Evolutionary conservation across 2,888 invertebrate genomes (phyloP).

Genomic region (Mythimna pallens): DNA sequence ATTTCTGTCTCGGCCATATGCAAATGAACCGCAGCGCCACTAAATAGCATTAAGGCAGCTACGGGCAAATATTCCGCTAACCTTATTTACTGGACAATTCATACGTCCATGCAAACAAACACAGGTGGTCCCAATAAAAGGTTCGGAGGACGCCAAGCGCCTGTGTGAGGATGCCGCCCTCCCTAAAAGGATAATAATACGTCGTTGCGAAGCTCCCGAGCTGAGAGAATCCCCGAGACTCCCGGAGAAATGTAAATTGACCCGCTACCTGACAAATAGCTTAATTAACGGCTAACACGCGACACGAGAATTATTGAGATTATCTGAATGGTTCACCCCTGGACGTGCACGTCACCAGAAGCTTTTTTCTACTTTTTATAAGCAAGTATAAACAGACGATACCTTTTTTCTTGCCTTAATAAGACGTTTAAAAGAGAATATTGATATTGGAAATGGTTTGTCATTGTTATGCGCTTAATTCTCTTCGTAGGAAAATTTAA

Average conservation of each 20-base stretch:
- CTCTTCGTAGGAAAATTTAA: conserved; percentile 63
- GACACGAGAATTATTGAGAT: conserved; percentile 84
- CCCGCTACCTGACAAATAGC: conserved; percentile 88
- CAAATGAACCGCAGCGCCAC: conserved; percentile 84
- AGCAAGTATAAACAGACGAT: conserved; percentile 17
- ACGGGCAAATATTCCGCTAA: conserved; percentile 86
- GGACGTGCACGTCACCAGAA: conserved; percentile 53
- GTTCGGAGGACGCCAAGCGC: conserved; percentile 82
- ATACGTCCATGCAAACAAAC: conserved; percentile 87
- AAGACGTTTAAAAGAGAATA: conserved; percentile 40
- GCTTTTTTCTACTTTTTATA: conserved; percentile 60
- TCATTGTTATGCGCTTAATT: conserved; percentile 59
- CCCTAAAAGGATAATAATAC: conserved; percentile 91
- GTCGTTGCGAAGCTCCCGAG: conserved; percentile 85
- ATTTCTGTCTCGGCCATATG: conserved; percentile 83
- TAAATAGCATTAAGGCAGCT: conserved; percentile 85
- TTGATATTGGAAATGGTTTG: conserved; percentile 37
- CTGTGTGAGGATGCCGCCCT: conserved; percentile 86
- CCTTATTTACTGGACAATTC: conserved; percentile 90
- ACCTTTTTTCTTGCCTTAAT: conserved; percentile 16
- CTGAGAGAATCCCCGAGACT: conserved; percentile 81
- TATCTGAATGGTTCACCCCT: conserved; percentile 79
- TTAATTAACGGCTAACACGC: conserved; percentile 89
- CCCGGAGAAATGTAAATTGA: conserved; percentile 89
- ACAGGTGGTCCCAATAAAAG: conserved; percentile 90